These are phyloP conservation scores for Platanista minor DNA, from an alignment of 2,113 vertebrate species.

Conservation along the genomic window DNA sequence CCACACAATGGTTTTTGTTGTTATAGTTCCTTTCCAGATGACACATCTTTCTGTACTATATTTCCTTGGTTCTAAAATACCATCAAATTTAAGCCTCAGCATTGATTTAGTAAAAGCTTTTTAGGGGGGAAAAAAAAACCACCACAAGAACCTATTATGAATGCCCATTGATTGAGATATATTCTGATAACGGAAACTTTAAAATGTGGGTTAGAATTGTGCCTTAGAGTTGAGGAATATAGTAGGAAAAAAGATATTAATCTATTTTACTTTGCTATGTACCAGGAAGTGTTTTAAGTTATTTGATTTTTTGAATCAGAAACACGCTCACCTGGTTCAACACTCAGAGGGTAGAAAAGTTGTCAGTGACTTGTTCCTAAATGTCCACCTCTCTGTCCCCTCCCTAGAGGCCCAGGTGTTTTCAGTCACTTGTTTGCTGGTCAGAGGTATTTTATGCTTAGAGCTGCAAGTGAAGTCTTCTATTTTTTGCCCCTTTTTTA, in stretches of 20 bases:
- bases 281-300: neutral
- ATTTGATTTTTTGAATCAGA: neutral
- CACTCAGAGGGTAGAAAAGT: neutral
- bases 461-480: neutral
- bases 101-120: neutral
- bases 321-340: neutral
- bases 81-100: neutral
- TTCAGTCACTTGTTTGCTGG: neutral
- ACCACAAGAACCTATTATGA: neutral
- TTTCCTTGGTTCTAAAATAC: conserved; percentile 2
- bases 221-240: neutral
- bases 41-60: neutral
- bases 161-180: neutral
- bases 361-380: neutral
- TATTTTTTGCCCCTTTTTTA: neutral
- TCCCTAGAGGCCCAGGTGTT: neutral
- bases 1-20: neutral
- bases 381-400: neutral
- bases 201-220: neutral
- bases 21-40: neutral
- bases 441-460: neutral
- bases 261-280: neutral
- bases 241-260: neutral
- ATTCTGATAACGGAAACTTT: neutral
- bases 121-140: neutral